Evolutionary conservation across 1,140 invertebrate species (phyloP).

Genomic region (Araneus ventricosus): DNA sequence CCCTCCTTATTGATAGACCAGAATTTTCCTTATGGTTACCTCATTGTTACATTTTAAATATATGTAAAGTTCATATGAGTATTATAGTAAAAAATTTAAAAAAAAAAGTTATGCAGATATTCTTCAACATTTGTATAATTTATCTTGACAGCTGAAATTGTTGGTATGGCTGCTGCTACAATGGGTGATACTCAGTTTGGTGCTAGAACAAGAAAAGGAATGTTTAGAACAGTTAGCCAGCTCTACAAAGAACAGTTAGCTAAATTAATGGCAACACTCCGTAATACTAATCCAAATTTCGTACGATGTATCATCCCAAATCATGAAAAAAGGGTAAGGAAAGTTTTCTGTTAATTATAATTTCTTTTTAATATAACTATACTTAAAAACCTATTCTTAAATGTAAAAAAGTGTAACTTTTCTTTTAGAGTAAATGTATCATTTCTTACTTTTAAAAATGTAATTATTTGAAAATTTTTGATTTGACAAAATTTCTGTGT

Average conservation of each 20-base stretch:
- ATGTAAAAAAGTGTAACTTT: too few species aligned
- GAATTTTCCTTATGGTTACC: too few species aligned
- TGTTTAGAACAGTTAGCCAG: conserved; percentile 99
- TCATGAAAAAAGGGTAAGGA: conserved; percentile 92
- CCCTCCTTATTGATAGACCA: too few species aligned
- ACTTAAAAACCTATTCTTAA: too few species aligned
- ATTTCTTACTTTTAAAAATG: too few species aligned
- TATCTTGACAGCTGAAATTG: conserved; percentile 90
- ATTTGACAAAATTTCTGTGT: too few species aligned
- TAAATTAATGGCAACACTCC: conserved; percentile 97
- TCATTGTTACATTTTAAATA: not conserved
- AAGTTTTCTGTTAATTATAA: not conserved
- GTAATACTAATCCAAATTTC: conserved; percentile 99
- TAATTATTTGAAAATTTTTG: too few species aligned
- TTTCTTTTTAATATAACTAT: too few species aligned
- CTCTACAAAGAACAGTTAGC: conserved; percentile 99
- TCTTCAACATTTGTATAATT: not conserved
- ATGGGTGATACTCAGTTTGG: conserved; percentile 97
- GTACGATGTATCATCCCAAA: conserved; percentile 99
- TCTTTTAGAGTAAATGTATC: too few species aligned
- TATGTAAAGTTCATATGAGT: too few species aligned
- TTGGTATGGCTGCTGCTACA: conserved; percentile 97
- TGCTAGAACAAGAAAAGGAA: conserved; percentile 93
- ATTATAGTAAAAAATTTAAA: too few species aligned
- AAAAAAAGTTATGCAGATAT: not conserved